Conservation (phyloP, 2,888 invertebrate species). For the Tetranychus piercei region DNA sequence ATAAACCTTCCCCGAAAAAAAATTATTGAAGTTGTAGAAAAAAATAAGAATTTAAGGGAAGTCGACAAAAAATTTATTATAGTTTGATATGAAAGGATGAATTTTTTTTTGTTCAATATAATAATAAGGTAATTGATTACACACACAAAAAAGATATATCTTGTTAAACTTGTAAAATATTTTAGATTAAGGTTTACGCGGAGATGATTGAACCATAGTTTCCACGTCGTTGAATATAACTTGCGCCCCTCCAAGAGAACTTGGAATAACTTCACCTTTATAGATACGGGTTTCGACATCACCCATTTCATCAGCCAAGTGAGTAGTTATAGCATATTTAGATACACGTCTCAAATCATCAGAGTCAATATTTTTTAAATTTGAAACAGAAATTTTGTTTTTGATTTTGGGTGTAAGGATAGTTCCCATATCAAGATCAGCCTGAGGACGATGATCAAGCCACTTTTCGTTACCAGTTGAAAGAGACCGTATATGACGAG, state of each 20-base stretch:
- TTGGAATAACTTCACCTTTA: conserved; percentile 84
- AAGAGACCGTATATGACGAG: conserved; percentile 56
- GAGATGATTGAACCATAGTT: conserved; percentile 48
- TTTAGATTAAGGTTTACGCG: conserved; percentile 13
- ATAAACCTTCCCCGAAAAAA: too few relatives aligned
- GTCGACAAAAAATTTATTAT: too few relatives aligned
- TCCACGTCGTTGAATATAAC: conserved; percentile 87
- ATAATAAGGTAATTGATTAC: too few relatives aligned
- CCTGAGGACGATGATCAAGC: conserved; percentile 68
- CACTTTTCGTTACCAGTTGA: conserved; percentile 58
- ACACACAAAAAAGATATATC: too few relatives aligned
- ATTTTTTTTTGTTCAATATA: too few relatives aligned
- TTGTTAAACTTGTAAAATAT: neutral
- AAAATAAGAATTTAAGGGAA: too few relatives aligned
- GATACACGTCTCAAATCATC: conserved; percentile 38
- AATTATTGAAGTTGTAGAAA: too few relatives aligned
- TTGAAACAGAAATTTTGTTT: conserved; percentile 56
- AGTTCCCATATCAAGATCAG: conserved; percentile 43
- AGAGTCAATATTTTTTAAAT: conserved; percentile 57
- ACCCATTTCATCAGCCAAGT: conserved; percentile 75
- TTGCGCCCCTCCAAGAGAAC: conserved; percentile 82
- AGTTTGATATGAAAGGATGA: too few relatives aligned
- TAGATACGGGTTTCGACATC: conserved; percentile 78
- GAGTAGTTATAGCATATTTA: conserved; percentile 79
- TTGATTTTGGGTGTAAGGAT: conserved; percentile 55